phyloP scores from a whole-genome alignment of 2,888 invertebrate species.

The Drosophila emarginata region DNA sequence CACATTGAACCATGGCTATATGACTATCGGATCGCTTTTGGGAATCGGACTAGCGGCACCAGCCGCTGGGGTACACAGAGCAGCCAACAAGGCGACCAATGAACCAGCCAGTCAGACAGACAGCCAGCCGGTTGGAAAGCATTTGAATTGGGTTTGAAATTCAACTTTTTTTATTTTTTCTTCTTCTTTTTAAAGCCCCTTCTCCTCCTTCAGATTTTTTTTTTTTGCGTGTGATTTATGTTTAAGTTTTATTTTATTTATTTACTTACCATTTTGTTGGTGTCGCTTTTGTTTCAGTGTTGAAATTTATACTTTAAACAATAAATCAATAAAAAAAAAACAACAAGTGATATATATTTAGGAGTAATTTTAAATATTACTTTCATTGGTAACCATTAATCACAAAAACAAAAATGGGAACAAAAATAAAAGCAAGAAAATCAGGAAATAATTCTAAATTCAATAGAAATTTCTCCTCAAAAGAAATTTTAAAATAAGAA shows the following conservation, averaged over 20 bases:
- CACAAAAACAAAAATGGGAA: not conserved
- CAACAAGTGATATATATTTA: constrained; percentile 19
- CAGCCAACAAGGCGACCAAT: constrained; percentile 14
- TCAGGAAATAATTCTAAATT: not conserved
- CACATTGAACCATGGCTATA: constrained; percentile 23
- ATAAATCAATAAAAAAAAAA: constrained; percentile 2
- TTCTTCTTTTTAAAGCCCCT: not conserved
- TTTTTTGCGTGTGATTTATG: constrained; percentile 10
- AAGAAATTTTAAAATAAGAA: no score
- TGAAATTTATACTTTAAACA: constrained; percentile 21
- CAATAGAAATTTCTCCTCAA: no score
- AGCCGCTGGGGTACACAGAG: constrained; percentile 10
- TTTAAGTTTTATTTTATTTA: constrained; percentile 1
- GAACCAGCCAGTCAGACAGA: constrained; percentile 27
- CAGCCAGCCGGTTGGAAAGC: constrained; percentile 36
- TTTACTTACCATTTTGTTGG: constrained; percentile 42
- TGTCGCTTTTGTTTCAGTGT: constrained; percentile 4
- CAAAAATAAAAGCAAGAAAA: not conserved
- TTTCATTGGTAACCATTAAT: not conserved
- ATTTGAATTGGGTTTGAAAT: constrained; percentile 29
- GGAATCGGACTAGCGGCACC: constrained; percentile 10
- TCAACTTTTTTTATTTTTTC: constrained; percentile 2
- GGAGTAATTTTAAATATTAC: not conserved
- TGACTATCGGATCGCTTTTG: constrained; percentile 9
- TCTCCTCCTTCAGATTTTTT: not conserved